These are phyloP conservation scores for Carettochelys insculpta DNA, from an alignment of 2,113 vertebrate genomes.

Conservation along the genomic window DNA sequence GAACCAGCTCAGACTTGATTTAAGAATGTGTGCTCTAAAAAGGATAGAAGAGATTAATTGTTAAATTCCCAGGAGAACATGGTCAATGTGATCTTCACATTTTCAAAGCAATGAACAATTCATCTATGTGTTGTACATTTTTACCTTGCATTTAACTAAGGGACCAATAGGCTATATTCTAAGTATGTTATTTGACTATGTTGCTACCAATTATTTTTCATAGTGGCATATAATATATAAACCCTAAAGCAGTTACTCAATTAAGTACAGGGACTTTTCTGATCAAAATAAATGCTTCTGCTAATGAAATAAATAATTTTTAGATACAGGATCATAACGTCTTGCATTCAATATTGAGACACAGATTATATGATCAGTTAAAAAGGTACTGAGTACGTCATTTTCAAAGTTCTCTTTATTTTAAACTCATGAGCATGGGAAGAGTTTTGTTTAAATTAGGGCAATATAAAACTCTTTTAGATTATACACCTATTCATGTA, in stretches of 20 bases:
- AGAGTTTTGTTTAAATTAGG: not conserved
- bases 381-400: not conserved
- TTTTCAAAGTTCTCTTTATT: not conserved
- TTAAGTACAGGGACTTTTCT: not conserved
- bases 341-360: not conserved
- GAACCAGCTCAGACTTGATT: not conserved
- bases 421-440: not conserved
- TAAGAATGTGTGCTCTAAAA: accelerated
- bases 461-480: not conserved
- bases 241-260: not conserved
- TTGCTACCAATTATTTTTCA: not conserved
- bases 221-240: not conserved
- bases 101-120: not conserved
- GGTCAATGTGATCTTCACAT: not conserved
- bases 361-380: not conserved
- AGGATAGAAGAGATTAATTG: not conserved
- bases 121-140: not conserved
- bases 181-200: not conserved
- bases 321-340: not conserved
- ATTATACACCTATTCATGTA: not conserved
- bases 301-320: not conserved
- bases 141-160: not conserved
- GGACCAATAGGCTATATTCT: not conserved
- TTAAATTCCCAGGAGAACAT: not conserved
- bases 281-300: not conserved